Conservation (phyloP, 1,140 invertebrate genomes). For the Apis mellifera region DNA sequence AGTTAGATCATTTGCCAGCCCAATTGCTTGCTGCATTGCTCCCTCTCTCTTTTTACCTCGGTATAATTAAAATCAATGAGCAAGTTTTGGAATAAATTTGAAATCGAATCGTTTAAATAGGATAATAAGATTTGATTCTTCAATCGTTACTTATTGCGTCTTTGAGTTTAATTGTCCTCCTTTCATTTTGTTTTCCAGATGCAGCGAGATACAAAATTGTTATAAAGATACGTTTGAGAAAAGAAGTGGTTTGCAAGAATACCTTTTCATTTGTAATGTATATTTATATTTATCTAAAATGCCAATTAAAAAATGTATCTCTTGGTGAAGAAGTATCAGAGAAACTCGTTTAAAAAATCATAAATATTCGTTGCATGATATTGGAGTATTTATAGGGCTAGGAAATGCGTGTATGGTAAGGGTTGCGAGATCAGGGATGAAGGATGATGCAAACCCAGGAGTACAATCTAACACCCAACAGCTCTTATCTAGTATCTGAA, state of each 20-base stretch:
- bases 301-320: background rate
- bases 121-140: background rate
- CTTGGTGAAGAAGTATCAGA: constrained; percentile 15
- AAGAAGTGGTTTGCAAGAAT: too few species aligned
- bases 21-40: background rate
- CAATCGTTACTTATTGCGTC: background rate
- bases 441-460: constrained; percentile 37
- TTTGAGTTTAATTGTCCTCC: background rate
- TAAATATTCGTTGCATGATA: background rate
- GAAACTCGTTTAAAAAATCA: constrained; percentile 14
- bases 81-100: background rate
- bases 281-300: background rate
- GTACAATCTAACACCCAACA: constrained; percentile 34
- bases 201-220: too few species aligned
- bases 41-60: too few species aligned
- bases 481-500: constrained; percentile 48
- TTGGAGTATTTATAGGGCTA: background rate
- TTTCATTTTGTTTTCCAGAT: background rate
- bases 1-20: background rate
- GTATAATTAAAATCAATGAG: background rate
- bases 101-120: background rate
- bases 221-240: too few species aligned
- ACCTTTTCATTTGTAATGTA: too few species aligned
- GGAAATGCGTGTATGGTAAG: background rate
- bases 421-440: constrained; percentile 3